Conservation (phyloP, 2,888 invertebrate species). For the Pheosia gnoma region DNA sequence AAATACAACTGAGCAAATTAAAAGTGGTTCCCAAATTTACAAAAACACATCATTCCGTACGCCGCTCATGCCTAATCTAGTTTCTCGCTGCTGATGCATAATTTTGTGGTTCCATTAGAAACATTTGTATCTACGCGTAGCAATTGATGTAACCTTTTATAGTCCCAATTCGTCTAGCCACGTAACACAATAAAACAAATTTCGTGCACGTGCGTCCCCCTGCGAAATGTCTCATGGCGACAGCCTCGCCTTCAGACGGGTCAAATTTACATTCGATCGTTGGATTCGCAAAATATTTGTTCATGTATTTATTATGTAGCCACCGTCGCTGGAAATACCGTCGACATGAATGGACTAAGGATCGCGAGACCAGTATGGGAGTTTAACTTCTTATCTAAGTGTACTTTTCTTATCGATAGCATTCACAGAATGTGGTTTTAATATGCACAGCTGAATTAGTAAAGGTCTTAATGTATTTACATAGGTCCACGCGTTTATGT, state of each 20-base stretch:
- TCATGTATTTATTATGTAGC: slow-evolving; percentile 40
- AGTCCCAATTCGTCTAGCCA: slow-evolving; percentile 41
- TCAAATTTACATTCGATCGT: slow-evolving; percentile 56
- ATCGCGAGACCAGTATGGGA: slow-evolving; percentile 30
- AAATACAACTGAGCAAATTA: slow-evolving; percentile 15
- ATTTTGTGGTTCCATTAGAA: slow-evolving; percentile 37
- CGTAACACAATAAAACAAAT: slow-evolving; percentile 43
- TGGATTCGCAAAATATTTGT: slow-evolving; percentile 39
- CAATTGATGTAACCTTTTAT: slow-evolving; percentile 48
- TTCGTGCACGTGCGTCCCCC: slow-evolving; percentile 49
- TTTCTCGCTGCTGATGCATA: slow-evolving; percentile 28
- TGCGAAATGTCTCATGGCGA: slow-evolving; percentile 41
- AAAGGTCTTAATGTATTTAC: slow-evolving; percentile 2
- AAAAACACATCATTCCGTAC: slow-evolving; percentile 13
- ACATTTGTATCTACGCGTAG: slow-evolving; percentile 29
- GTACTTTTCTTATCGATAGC: slow-evolving; percentile 23
- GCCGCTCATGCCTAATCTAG: slow-evolving; percentile 37
- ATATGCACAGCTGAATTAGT: background rate
- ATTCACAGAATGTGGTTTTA: slow-evolving; percentile 8
- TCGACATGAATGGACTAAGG: slow-evolving; percentile 43
- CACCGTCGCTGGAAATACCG: slow-evolving; percentile 42
- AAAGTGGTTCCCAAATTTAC: slow-evolving; percentile 14
- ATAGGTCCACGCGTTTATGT: background rate
- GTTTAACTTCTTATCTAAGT: slow-evolving; percentile 20
- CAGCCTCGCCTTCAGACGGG: slow-evolving; percentile 26